Percentiles rank a stretch among this genome's conserved stretches.
These are phyloP conservation scores for Gobiocypris rarus DNA, from an alignment of 2,113 vertebrate species.

Conservation along the genomic window DNA sequence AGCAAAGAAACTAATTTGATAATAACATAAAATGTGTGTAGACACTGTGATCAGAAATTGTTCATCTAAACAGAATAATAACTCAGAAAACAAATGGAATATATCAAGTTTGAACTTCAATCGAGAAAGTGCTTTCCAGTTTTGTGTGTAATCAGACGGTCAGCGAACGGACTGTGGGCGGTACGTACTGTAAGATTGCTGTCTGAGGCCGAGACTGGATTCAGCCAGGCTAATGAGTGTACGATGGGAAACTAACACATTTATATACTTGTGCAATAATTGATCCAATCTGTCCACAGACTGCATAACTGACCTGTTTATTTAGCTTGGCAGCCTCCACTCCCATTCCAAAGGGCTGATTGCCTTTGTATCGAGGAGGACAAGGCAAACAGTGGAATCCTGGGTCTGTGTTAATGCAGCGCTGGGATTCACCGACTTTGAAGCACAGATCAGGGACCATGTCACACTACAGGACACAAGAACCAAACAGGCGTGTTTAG, in stretches of 20 bases:
- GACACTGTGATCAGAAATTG: too few relatives aligned
- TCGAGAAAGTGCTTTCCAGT: background rate
- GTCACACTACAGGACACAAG: slow-evolving; percentile 79
- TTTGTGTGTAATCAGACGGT: background rate
- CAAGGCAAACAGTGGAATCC: slow-evolving; percentile 97
- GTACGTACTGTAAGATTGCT: background rate
- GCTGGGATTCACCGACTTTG: slow-evolving; percentile 79
- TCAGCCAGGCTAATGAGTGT: slow-evolving; percentile 1
- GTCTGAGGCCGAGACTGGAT: background rate
- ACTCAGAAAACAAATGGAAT: background rate
- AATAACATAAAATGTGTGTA: too few relatives aligned
- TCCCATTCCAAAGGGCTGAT: slow-evolving; percentile 89
- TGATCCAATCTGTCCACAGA: background rate
- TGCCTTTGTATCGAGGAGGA: slow-evolving; percentile 92
- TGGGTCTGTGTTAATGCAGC: slow-evolving; percentile 91
- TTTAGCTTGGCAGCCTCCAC: slow-evolving; percentile 85
- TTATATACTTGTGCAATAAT: slow-evolving; percentile 31
- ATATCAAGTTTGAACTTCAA: background rate
- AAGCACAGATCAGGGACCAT: slow-evolving; percentile 91
- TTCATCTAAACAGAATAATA: background rate
- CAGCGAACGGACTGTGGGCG: slow-evolving; percentile 1
- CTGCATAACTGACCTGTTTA: slow-evolving; percentile 84
- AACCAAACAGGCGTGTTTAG: background rate
- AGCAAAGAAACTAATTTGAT: background rate
- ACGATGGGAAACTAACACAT: background rate